Base-by-base conservation (phyloP, 1,140 invertebrate genomes). In the Panagrolaimus sp. region DNA sequence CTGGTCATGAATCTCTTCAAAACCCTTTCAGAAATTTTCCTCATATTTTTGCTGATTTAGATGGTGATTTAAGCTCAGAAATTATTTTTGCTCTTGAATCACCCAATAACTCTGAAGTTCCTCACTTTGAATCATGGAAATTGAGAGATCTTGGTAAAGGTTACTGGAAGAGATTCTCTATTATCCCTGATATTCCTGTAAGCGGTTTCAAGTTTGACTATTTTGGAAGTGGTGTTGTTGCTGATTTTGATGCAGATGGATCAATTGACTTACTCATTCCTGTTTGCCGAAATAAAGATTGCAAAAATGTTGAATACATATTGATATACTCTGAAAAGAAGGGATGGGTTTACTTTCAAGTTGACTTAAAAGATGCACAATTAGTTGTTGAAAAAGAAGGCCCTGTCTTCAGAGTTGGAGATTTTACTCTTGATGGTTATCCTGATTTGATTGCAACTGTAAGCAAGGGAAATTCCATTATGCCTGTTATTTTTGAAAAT, bases 371-470 rank as follows among this genome's bases (percentile, higher is more conserved):
- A 47, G 74, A 76, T 14, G 48, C 42, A 25, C 38, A 53, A 20
- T 23, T 53, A 5, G 27, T 66, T n/a, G 31, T 16, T 11, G 53
- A 66, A 23, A 11, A 64, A 20, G 31, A 53, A 16, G 74, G 61
- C 1, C 66, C 74, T 1, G 38, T 78, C 9, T 83, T 83, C 48
- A 72, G 78, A 8, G 77, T 83, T 44, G 78, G 78, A 25, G 81
- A 80, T 16, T 80, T 83, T 45, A 71, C 74, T 14, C 53, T 77
- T 45, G 74, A 80, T 63, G 79, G 81, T 13, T 80, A 61, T 61
- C 78, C 78, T 9, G 78, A 80, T 68, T 51, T 80, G 23, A 72
- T 79, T 47, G 78, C 72, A 9, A 69, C 68, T 38, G 53, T 78
- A 16, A 65, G 31, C 51, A 14, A 69, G 38, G 13, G 13, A 43